Conservation (phyloP, 2,888 invertebrate species). For the Druceiella hillmani region DNA sequence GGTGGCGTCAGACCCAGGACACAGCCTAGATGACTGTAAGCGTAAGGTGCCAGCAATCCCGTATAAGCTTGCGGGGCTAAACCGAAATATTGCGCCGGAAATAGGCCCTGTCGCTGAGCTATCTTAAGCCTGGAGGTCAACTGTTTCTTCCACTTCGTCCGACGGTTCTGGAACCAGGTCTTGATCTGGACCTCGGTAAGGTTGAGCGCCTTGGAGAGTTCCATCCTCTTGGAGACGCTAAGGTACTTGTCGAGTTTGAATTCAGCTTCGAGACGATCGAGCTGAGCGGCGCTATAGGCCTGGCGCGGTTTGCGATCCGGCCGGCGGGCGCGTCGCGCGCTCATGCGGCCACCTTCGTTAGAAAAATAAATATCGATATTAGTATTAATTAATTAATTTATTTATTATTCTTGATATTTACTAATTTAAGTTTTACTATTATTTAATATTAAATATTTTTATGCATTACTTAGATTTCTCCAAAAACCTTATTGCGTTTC, state of each 20-base stretch:
- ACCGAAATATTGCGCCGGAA: constrained; percentile 64
- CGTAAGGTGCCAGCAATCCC: constrained; percentile 55
- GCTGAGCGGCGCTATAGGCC: constrained; percentile 92
- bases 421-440: too few relatives aligned
- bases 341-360: too few relatives aligned
- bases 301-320: constrained; percentile 93
- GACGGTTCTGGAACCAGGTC: constrained; percentile 93
- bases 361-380: too few relatives aligned
- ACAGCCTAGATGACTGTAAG: constrained; percentile 54
- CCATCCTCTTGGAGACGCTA: constrained; percentile 92
- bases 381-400: too few relatives aligned
- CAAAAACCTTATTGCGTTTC: too few relatives aligned
- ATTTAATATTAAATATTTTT: too few relatives aligned
- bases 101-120: constrained; percentile 79
- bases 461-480: too few relatives aligned
- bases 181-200: constrained; percentile 95
- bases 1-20: constrained; percentile 50
- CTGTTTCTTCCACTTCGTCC: constrained; percentile 98
- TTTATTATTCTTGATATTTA: too few relatives aligned
- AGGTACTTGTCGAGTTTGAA: constrained; percentile 95
- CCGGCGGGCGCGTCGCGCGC: constrained; percentile 74
- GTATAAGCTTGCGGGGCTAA: constrained; percentile 57
- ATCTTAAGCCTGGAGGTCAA: constrained; percentile 84
- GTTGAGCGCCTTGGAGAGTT: constrained; percentile 81
- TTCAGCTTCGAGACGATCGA: constrained; percentile 87